A percentile compares a stretch with the other conserved stretches of the same genome.
Evolutionary conservation across 2,888 invertebrate species (phyloP).

Genomic region (Rhorus exstirpatorius): DNA sequence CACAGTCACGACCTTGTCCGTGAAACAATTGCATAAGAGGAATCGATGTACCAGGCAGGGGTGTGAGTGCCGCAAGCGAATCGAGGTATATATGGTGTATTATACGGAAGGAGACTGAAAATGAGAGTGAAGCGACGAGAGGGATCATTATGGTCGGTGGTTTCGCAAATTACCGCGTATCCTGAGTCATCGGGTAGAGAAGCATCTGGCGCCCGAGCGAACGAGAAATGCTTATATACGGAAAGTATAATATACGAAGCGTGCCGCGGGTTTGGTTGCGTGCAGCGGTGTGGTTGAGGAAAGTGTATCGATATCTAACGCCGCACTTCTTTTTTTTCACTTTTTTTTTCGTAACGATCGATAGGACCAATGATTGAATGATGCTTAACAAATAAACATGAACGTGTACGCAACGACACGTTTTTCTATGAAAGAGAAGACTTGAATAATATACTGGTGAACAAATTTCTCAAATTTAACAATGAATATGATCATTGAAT

Average conservation of each 20-base stretch:
- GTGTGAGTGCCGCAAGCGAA: conserved; percentile 23
- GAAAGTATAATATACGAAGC: conserved; percentile 75
- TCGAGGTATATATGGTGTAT: conserved; percentile 17
- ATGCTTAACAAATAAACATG: too few species aligned
- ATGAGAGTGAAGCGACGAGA: conserved; percentile 66
- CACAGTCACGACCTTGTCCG: conserved; percentile 51
- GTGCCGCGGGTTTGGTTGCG: conserved; percentile 78
- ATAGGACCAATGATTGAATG: background rate
- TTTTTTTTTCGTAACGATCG: conserved; percentile 30
- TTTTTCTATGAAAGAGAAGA: too few species aligned
- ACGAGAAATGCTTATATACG: conserved; percentile 37
- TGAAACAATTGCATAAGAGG: conserved; percentile 52
- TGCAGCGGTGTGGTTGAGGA: conserved; percentile 58
- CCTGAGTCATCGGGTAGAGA: conserved; percentile 75
- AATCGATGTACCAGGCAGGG: conserved; percentile 32
- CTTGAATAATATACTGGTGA: too few species aligned
- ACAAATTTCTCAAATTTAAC: background rate
- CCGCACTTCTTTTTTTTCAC: background rate
- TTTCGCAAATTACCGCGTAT: conserved; percentile 82
- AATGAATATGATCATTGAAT: background rate
- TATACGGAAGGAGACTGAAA: conserved; percentile 52
- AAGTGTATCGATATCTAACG: conserved; percentile 32
- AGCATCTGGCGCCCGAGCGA: conserved; percentile 80
- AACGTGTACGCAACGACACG: too few species aligned
- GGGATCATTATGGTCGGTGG: conserved; percentile 79